Base-by-base conservation (phyloP, 2,797 vertebrate species). In the Notolepis coatsorum region DNA sequence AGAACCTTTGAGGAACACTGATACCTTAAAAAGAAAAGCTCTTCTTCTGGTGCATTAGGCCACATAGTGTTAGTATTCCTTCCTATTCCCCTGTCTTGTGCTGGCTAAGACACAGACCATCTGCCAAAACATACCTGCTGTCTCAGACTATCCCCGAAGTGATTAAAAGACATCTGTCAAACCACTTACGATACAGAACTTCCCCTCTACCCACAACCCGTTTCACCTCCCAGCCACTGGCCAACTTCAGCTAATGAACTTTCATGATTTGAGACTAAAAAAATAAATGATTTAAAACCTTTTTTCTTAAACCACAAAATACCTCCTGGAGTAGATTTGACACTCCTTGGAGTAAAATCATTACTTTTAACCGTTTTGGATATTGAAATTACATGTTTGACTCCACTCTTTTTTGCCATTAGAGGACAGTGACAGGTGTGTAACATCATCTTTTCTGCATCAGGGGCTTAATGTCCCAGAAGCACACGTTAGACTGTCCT, bases 81-180 rank as follows among this genome's bases (percentile, higher is more conserved):
- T 15, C 54, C 15, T 53, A 13, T 30, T 69, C 42, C n/a, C 57
- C 59, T 38, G 18, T 43, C 41, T 37, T 71, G 39, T 37, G 51
- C 46, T 43, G 63, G 23, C 31, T 67, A 64, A 75, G 42, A 35
- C 39, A 56, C 52, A 53, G 51, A 60, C 41, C 61, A 61, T 78
- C 74, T 71, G 69, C 56, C 56, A 35, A 70, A 72, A 61, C 57
- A 64, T 55, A 49, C 13, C 30, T 31, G 53, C 35, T 59, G 35
- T 38, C 53, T 58, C 57, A 51, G 41, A 61, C 69, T 49, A 64
- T 49, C 69, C 63, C 50, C 66, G 50, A 74, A 43, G 59, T 60
- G 54, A 77, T 75, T 81, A 58, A 68, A 75, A 52, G 41, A 76
- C 80, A 86, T 88, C 85, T 86, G 85, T 79, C 63, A 66, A 51